Evolutionary conservation across 2,888 invertebrate genomes (phyloP).

Genomic region (Aspidiotus rigidus): DNA sequence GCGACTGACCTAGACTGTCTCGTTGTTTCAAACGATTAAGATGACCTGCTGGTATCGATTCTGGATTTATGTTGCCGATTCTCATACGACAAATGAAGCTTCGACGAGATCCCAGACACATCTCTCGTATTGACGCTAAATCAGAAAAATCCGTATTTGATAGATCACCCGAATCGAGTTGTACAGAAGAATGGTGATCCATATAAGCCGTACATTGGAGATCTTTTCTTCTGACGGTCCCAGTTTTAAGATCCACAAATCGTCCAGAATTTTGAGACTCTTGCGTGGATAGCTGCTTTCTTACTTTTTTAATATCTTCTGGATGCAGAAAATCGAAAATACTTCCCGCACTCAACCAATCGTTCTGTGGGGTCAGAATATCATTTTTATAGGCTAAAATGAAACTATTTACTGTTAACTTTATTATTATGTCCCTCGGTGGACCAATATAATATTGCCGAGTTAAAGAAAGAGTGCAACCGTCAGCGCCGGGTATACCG

Average conservation of each 20-base stretch:
- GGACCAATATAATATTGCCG: too few species aligned
- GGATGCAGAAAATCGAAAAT: slow-evolving; percentile 95
- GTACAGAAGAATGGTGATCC: background rate
- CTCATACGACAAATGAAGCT: slow-evolving; percentile 99
- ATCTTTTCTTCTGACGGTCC: slow-evolving; percentile 97
- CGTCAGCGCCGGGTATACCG: too few species aligned
- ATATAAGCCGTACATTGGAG: slow-evolving; percentile 72
- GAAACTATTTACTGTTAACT: too few species aligned
- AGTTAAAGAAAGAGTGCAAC: too few species aligned
- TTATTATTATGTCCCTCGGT: too few species aligned
- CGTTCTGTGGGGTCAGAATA: slow-evolving; percentile 53
- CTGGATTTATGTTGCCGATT: slow-evolving; percentile 70
- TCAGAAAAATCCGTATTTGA: slow-evolving; percentile 28
- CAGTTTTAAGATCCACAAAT: slow-evolving; percentile 93
- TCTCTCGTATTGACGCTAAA: slow-evolving; percentile 83
- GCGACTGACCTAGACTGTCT: slow-evolving; percentile 83
- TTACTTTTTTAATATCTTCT: slow-evolving; percentile 92
- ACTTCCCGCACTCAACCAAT: slow-evolving; percentile 88
- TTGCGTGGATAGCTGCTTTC: slow-evolving; percentile 93
- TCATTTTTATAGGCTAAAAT: too few species aligned
- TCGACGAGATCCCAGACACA: slow-evolving; percentile 96
- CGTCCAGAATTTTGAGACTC: slow-evolving; percentile 93
- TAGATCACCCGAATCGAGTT: too few species aligned
- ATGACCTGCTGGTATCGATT: slow-evolving; percentile 68
- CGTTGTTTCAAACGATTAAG: slow-evolving; percentile 85